Percentiles rank a stretch among this genome's conserved stretches.
Conservation (phyloP, 1,140 invertebrate genomes). For the Ceratosolen fusciceps region DNA sequence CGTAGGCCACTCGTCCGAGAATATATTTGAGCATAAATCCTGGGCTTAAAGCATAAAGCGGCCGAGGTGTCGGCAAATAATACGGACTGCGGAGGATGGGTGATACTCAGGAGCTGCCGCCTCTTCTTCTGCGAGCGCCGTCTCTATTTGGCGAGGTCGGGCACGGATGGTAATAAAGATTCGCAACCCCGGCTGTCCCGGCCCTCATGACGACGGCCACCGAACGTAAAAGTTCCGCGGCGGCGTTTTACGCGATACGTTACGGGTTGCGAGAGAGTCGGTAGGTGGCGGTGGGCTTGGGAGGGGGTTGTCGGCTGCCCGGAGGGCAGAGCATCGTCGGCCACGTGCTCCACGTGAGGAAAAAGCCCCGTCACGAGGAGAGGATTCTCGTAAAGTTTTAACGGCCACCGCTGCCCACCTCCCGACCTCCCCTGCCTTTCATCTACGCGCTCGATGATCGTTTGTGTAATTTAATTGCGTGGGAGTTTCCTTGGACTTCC, state of each 20-base stretch:
- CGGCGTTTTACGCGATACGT: too few relatives aligned
- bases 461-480: conserved; percentile 5
- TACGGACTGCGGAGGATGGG: neutral
- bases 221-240: too few relatives aligned
- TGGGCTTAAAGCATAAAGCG: neutral
- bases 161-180: neutral
- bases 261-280: too few relatives aligned
- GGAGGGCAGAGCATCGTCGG: neutral
- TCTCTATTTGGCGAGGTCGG: conserved; percentile 17
- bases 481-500: neutral
- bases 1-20: neutral
- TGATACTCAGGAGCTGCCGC: conserved; percentile 12
- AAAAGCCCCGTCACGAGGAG: neutral
- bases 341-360: conserved; percentile 8
- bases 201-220: neutral
- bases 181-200: conserved; percentile 37
- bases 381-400: conserved; percentile 6
- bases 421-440: too few relatives aligned
- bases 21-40: conserved; percentile 29
- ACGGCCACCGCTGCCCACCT: neutral
- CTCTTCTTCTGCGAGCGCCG: neutral
- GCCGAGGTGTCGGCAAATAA: neutral
- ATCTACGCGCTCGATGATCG: neutral
- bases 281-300: too few relatives aligned
- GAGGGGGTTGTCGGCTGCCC: too few relatives aligned